Evolutionary conservation across 2,888 invertebrate species (phyloP), one percentile per base, ranked within the genome.

Genomic region (Cylindroiulus punctatus): DNA sequence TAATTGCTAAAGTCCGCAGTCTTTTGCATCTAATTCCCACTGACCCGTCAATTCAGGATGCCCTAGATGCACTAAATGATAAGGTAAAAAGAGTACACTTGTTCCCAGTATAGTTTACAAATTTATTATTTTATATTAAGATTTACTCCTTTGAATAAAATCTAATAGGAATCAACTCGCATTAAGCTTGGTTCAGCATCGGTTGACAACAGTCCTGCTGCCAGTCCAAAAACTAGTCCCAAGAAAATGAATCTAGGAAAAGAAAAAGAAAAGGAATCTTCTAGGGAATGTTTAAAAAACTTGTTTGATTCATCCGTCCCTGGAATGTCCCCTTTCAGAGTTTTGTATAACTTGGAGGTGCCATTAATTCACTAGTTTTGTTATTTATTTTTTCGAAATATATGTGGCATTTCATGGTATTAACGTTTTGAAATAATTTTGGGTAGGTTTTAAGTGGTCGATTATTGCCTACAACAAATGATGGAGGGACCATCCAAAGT

Each of bases 311-410:
- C 90, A 83, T 88, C 88, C 32, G 89, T 89, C 36, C 89, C 89
- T 42, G 90, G 90, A 83, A 91, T 91, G 90, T 90, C 91, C 17
- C 90, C 91, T 44, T 92, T 92, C 88, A 90, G 91, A 87, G 90
- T 92, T n/a, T 89, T 92, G 32, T 92, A 92, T 88, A 91, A 92
- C 88, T 89, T 92, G 42, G 91, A 92, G 90, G 91, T 91, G 86
- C n/a, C 42, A n/a, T 19, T 32, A n/a, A 82, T 26, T 65, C 26
- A 19, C 2, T 65, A 81, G 14, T 40, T 22, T 22, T 36, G 0
- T 30, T 81, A 19, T 87, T 44, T 81, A 19, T 87, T 44, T 84
- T 52, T 26, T 17, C 0, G 12, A 30, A 81, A 52, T 44, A 85
- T 81, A 17, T 86, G 26, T 32, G 8, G 14, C 26, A 12, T 7